phyloP scores from a whole-genome alignment of 2,113 vertebrate species.

The Acanthisitta chloris region DNA sequence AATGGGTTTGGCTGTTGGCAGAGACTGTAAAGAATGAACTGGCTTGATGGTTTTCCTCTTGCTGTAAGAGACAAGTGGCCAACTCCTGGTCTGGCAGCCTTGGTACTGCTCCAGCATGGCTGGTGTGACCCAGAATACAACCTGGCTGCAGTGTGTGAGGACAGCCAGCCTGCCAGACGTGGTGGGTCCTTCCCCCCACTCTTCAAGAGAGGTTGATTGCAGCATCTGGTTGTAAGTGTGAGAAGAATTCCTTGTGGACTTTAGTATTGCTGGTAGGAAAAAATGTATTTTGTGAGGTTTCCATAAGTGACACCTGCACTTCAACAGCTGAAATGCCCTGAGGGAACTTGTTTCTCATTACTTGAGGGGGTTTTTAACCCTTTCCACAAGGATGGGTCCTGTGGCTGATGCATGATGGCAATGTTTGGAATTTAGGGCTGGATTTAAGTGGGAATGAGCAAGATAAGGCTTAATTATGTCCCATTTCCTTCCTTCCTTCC shows the following conservation, averaged over 20 bases:
- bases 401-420: background rate
- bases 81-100: background rate
- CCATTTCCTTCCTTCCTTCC: background rate
- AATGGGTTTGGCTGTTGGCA: background rate
- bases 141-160: background rate
- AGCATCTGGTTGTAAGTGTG: constrained; percentile 64
- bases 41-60: background rate
- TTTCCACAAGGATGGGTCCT: background rate
- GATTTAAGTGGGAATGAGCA: background rate
- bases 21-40: background rate
- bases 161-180: background rate
- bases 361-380: constrained; percentile 25
- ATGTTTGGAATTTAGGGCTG: background rate
- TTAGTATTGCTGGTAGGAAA: background rate
- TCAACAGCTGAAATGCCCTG: constrained; percentile 20
- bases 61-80: background rate
- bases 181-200: background rate
- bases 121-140: background rate
- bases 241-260: constrained; percentile 41
- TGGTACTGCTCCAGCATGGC: background rate
- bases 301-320: constrained; percentile 52
- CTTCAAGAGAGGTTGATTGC: background rate
- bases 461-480: background rate
- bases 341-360: background rate
- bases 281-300: constrained; percentile 5